Evolutionary conservation across 2,113 vertebrate species (phyloP), one percentile per base, ranked within the genome.

Genomic region (Tauraco erythrolophus): DNA sequence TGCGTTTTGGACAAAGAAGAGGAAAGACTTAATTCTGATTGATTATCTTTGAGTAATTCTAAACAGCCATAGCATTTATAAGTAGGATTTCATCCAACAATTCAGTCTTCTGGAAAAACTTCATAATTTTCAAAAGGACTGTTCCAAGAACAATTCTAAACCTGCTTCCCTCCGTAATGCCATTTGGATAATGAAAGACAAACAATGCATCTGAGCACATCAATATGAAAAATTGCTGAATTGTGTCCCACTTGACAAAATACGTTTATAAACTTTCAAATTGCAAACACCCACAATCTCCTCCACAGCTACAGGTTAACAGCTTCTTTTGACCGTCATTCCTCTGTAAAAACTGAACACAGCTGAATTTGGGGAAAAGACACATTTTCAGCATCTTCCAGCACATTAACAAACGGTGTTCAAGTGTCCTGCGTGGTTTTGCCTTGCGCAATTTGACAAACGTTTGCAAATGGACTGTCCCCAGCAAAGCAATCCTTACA

Each of bases 381-480:
- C n/a, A 30, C 30, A 24, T 77, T 92, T 57, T 53, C 78, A 85
- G 89, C 81, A 62, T 91, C 86, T 50, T 28, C 56, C 80, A 89
- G 80, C 57, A 58, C 46, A 39, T 84, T 21, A 69, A 81, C 70
- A 16, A 50, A 85, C 0, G 13, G 61, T 17, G 3, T 31, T 88
- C 43, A 1, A 89, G 69, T 0, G 62, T 89, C 89, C 50, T 48
- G 72, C 37, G 2, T 8, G 43, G 17, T 46, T 93, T 6, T 80
- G 53, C 84, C 88, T 92, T 96, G 87, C 37, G 27, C 91, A 97
- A 94, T 27, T 50, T 60, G 92, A 94, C 58, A 76, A 92, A 95
- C 69, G 86, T 68, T 87, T 76, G 84, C 86, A 33, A 43, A 69
- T 8, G 76, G 85, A 88, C 48, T 31, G 48, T 90, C 94, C 94